Percentiles rank a stretch among this genome's conserved stretches.
phyloP scores from a whole-genome alignment of 2,113 vertebrate species.

The Silurus asotus region DNA sequence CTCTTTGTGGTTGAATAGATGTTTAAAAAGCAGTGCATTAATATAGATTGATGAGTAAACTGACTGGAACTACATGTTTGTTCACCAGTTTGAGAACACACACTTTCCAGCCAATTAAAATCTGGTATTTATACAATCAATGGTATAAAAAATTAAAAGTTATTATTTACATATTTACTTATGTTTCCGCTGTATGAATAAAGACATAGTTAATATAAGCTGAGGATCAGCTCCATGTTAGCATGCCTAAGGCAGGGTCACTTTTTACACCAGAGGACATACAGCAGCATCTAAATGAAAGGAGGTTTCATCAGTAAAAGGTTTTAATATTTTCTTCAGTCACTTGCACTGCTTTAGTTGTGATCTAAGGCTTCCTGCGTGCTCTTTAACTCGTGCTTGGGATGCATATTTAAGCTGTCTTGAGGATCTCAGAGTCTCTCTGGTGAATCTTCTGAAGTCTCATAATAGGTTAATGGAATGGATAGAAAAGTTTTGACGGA shows the following conservation, averaged over 20 bases:
- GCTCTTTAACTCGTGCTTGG: background rate
- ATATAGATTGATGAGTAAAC: too few relatives aligned
- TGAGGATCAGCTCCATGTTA: background rate
- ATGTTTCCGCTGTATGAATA: background rate
- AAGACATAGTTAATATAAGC: background rate
- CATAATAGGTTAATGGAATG: slow-evolving; percentile 19
- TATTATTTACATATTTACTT: background rate
- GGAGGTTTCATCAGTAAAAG: background rate
- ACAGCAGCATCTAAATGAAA: slow-evolving; percentile 15
- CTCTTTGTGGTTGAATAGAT: too few relatives aligned
- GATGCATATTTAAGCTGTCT: background rate
- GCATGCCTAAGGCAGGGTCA: background rate
- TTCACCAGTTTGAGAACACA: too few relatives aligned
- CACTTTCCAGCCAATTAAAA: too few relatives aligned
- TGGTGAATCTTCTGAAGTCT: slow-evolving; percentile 7
- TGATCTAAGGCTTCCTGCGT: background rate
- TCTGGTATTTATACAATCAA: too few relatives aligned
- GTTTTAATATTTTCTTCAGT: background rate
- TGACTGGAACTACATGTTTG: too few relatives aligned
- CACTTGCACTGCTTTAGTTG: background rate
- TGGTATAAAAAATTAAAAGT: too few relatives aligned
- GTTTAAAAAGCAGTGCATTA: too few relatives aligned
- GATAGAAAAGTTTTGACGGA: background rate
- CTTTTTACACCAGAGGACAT: slow-evolving; percentile 18
- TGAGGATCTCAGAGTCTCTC: background rate